Conservation (phyloP, 2,797 vertebrate genomes). For the Periparus ater region DNA sequence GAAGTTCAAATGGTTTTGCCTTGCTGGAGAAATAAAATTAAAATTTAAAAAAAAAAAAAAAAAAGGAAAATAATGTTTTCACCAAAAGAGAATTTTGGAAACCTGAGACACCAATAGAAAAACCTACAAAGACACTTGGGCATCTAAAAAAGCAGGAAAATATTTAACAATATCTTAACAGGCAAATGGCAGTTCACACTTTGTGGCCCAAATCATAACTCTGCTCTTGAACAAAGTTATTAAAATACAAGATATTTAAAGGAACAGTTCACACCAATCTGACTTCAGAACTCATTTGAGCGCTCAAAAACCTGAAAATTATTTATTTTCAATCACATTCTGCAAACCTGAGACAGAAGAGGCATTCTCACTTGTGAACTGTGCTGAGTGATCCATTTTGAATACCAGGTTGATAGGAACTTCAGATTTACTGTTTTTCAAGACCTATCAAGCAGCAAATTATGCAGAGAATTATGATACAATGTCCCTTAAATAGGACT, state of each 20-base stretch:
- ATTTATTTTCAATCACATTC: neutral
- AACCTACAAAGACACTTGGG: neutral
- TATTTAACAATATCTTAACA: neutral
- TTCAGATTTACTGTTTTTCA: neutral
- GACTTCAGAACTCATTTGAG: neutral
- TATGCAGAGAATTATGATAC: neutral
- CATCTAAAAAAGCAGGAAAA: neutral
- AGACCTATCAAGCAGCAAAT: neutral
- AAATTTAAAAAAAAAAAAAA: neutral
- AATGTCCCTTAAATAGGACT: neutral
- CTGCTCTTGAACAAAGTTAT: neutral
- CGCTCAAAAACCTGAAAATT: neutral
- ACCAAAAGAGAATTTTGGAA: neutral
- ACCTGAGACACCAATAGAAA: neutral
- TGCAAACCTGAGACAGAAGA: neutral
- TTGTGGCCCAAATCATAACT: neutral
- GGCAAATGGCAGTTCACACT: neutral
- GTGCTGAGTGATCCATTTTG: neutral
- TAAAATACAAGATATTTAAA: neutral
- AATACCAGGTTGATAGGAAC: neutral
- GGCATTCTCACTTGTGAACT: neutral
- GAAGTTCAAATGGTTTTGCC: neutral
- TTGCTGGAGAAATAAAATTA: neutral
- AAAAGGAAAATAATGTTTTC: accelerated
- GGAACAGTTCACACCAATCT: neutral